Evolutionary conservation across 2,113 vertebrate species (phyloP), one percentile per base, ranked within the genome.

Genomic region (Zosterops hypoxanthus): DNA sequence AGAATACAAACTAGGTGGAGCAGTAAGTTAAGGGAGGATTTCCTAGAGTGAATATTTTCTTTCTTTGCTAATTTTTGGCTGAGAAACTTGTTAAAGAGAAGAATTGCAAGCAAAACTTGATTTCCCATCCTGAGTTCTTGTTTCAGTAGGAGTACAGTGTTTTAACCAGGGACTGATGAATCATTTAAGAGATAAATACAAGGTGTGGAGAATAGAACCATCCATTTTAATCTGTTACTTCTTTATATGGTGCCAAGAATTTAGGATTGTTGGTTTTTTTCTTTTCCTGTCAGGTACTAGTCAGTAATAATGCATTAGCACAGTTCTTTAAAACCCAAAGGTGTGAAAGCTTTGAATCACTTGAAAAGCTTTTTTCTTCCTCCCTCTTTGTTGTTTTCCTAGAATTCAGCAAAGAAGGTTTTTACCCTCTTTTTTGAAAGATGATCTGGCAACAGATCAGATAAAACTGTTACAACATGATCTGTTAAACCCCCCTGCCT

Each of bases 1-100:
- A 97, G 22, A 98, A 83, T 80, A 93, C 91, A 91, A 97, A 95
- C 92, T 98, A 98, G 93, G 70, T 70, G 47, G 87, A 91, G 52
- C 44, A 92, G 66, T 72, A 60, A 83, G 79, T 91, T 88, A 65
- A 68, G 66, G 52, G 36, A 88, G 87, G 56, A 77, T 84, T 61
- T 68, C 57, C 52, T 85, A 50, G 80, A 66, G 53, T 77, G 52
- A 47, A 20, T 69, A 69, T 91, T 91, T 82, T 92, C 68, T 90
- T 61, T 84, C 84, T 96, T 92, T 95, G 75, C 86, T 90, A 70
- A 56, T 91, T 49, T 90, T 97, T 93, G 83, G 61, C 75, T 90
- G 88, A 90, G 75, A 87, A 93, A 75, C 72, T 92, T 94, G 88
- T 59, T 90, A 68, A 91, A 93, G 78, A 91, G 78, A 95, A 86